phyloP scores from a whole-genome alignment of 2,113 vertebrate genomes.

The Fregata magnificens region DNA sequence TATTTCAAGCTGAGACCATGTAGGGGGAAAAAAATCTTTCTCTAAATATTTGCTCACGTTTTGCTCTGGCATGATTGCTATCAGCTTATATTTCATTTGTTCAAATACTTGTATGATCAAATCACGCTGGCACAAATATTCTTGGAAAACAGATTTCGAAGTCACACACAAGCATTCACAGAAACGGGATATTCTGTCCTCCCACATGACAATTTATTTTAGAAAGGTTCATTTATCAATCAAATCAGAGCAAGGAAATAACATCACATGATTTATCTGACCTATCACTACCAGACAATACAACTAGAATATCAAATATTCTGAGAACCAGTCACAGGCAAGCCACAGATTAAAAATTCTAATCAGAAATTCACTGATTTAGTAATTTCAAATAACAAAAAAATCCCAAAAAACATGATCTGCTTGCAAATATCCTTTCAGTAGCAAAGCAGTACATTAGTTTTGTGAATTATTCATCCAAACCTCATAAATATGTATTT shows the following conservation, averaged over 20 bases:
- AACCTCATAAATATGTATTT: slow-evolving; percentile 32
- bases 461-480: slow-evolving; percentile 30
- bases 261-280: not conserved
- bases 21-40: not conserved
- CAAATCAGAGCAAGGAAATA: not conserved
- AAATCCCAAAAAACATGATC: not conserved
- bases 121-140: not conserved
- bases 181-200: not conserved
- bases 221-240: not conserved
- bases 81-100: not conserved
- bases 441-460: not conserved
- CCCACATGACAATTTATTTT: not conserved
- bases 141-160: not conserved
- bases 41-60: not conserved
- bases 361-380: not conserved
- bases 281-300: not conserved
- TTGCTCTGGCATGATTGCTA: not conserved
- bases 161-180: not conserved
- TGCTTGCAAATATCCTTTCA: slow-evolving; percentile 8
- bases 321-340: not conserved
- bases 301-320: not conserved
- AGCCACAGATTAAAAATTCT: not conserved
- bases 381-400: not conserved
- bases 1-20: not conserved
- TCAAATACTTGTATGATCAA: not conserved